phyloP scores from a whole-genome alignment of 2,888 invertebrate species.

The Melangyna quadrimaculata region DNA sequence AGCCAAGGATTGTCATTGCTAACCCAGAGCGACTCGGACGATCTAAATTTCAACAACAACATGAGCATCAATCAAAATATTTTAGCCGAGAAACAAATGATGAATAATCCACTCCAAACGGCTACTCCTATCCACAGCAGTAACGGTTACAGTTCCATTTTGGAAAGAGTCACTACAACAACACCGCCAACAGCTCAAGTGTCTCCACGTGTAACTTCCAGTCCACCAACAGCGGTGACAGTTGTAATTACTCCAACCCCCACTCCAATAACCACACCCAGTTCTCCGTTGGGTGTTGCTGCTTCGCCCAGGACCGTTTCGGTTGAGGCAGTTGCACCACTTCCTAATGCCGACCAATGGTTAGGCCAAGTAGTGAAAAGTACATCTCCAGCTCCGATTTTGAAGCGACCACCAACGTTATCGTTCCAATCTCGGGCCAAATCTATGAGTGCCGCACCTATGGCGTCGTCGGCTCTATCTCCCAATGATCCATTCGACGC shows the following conservation, averaged over 20 bases:
- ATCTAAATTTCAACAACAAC: conserved; percentile 83
- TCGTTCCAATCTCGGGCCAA: conserved; percentile 83
- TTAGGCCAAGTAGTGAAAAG: conserved; percentile 87
- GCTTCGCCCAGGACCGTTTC: conserved; percentile 74
- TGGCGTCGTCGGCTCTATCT: conserved; percentile 77
- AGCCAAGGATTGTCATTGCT: conserved; percentile 86
- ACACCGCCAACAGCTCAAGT: conserved; percentile 79
- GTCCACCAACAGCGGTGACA: conserved; percentile 86
- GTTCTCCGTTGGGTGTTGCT: conserved; percentile 82
- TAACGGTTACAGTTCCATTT: conserved; percentile 68
- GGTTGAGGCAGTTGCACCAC: conserved; percentile 81
- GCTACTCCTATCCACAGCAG: conserved; percentile 53
- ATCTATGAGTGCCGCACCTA: conserved; percentile 82
- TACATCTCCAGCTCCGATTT: conserved; percentile 82
- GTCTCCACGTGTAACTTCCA: conserved; percentile 85
- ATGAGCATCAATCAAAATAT: conserved; percentile 83
- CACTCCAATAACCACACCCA: conserved; percentile 82
- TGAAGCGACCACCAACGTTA: conserved; percentile 82
- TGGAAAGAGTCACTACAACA: conserved; percentile 54
- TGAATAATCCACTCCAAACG: conserved; percentile 12
- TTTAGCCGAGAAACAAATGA: conserved; percentile 77
- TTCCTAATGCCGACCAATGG: conserved; percentile 93
- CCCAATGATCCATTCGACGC: conserved; percentile 88
- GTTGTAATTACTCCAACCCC: conserved; percentile 84
- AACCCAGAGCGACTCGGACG: conserved; percentile 82